These are phyloP conservation scores for Blastobasis lacticolella DNA, from an alignment of 2,888 invertebrate genomes.

Conservation along the genomic window DNA sequence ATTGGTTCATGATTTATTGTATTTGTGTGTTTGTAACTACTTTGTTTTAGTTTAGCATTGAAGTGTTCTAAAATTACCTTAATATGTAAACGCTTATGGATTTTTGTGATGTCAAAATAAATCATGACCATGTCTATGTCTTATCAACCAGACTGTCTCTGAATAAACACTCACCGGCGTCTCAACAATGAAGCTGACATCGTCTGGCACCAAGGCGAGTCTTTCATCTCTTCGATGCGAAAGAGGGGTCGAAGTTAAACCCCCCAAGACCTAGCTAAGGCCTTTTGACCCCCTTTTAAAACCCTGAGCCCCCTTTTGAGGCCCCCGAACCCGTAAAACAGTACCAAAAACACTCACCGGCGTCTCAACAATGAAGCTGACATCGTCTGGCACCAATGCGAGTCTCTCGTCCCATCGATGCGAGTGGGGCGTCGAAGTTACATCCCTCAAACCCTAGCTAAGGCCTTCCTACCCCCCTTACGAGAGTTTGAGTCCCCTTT, in stretches of 20 bases:
- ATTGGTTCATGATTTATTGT: too few species aligned
- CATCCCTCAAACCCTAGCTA: slow-evolving; percentile 82
- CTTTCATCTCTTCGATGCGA: slow-evolving; percentile 11
- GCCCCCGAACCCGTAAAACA: too few species aligned
- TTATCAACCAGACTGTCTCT: too few species aligned
- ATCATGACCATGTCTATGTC: too few species aligned
- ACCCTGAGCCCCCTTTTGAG: too few species aligned
- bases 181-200: slow-evolving; percentile 82
- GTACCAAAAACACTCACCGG: slow-evolving; percentile 73
- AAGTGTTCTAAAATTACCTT: too few species aligned
- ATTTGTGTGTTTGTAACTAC: too few species aligned
- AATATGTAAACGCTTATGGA: too few species aligned
- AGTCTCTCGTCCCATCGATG: slow-evolving; percentile 8
- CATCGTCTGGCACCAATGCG: slow-evolving; percentile 71
- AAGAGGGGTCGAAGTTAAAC: slow-evolving; percentile 65
- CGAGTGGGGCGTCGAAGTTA: slow-evolving; percentile 57
- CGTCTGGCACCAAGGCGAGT: slow-evolving; percentile 67
- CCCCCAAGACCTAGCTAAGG: slow-evolving; percentile 81
- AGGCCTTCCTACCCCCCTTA: slow-evolving; percentile 87
- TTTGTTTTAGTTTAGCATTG: too few species aligned
- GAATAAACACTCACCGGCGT: slow-evolving; percentile 78
- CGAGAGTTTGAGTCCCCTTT: slow-evolving; percentile 20
- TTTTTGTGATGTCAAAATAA: too few species aligned
- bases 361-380: slow-evolving; percentile 82
- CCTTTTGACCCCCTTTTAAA: too few species aligned